A percentile compares a stretch with the other conserved stretches of the same genome.
Conservation (phyloP, 2,113 vertebrate genomes). For the Sebastes schlegelii region DNA sequence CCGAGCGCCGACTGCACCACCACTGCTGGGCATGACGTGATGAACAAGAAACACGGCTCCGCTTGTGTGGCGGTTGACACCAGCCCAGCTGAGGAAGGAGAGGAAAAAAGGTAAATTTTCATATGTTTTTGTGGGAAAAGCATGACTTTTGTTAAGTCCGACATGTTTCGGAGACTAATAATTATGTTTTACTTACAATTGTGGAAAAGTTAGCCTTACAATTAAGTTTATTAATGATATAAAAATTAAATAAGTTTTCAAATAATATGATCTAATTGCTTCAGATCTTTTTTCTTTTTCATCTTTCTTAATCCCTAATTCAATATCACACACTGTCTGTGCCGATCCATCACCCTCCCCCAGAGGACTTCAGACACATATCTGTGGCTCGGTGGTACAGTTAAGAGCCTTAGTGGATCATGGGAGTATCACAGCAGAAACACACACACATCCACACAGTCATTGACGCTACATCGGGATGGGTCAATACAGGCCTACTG, state of each 20-base stretch:
- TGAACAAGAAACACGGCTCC: conserved; percentile 84
- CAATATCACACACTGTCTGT: neutral
- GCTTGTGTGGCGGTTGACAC: conserved; percentile 80
- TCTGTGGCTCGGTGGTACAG: conserved; percentile 32
- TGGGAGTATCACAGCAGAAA: conserved; percentile 29
- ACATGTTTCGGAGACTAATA: neutral
- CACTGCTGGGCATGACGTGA: conserved; percentile 84
- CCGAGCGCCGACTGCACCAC: conserved; percentile 86
- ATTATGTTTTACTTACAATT: neutral
- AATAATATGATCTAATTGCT: neutral
- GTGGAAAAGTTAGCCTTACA: neutral
- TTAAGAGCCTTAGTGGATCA: conserved; percentile 43
- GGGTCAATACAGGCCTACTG: neutral
- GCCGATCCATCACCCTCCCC: neutral
- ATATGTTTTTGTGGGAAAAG: neutral
- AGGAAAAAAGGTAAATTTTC: neutral
- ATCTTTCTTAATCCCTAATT: neutral
- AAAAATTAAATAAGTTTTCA: neutral
- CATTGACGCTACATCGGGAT: neutral
- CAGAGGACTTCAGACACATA: neutral
- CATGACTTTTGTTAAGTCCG: neutral
- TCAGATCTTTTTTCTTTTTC: neutral
- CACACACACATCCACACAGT: neutral
- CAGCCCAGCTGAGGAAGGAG: conserved; percentile 74
- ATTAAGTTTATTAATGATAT: neutral